These are phyloP conservation scores for Dipodomys stephensi DNA, from an alignment of 2,113 vertebrate genomes.

Conservation along the genomic window DNA sequence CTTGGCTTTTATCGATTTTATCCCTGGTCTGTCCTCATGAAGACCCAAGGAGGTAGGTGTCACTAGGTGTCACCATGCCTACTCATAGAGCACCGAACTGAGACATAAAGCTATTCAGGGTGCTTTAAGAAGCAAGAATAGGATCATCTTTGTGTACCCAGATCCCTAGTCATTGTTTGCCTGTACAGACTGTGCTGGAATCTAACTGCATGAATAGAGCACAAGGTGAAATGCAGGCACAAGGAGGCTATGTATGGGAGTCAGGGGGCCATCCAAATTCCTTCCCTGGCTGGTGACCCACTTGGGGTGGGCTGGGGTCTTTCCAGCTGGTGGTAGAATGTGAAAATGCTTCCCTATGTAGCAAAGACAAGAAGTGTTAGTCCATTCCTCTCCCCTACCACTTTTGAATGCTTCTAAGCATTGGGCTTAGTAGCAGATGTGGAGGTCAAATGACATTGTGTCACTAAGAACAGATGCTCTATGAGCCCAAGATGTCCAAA, in stretches of 20 bases:
- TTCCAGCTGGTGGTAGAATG: neutral
- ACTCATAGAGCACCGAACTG: neutral
- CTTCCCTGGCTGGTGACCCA: neutral
- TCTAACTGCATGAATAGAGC: neutral
- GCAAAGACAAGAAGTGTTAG: neutral
- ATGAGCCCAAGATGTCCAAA: neutral
- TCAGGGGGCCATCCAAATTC: neutral
- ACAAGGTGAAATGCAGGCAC: neutral
- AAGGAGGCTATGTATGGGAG: neutral
- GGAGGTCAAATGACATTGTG: neutral
- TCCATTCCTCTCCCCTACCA: neutral
- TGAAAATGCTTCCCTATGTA: neutral
- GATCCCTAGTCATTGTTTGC: neutral
- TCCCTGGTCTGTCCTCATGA: neutral
- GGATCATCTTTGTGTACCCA: neutral
- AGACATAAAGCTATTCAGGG: neutral
- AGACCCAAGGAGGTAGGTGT: neutral
- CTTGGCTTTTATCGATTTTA: neutral
- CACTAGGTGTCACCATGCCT: neutral
- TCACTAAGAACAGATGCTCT: neutral
- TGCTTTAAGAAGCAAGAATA: neutral
- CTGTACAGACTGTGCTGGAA: rapidly evolving
- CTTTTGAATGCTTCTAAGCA: neutral
- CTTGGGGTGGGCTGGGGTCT: neutral
- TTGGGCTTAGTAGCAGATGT: neutral